phyloP scores from a whole-genome alignment of 2,113 vertebrate genomes.

The Podarcis raffonei region DNA sequence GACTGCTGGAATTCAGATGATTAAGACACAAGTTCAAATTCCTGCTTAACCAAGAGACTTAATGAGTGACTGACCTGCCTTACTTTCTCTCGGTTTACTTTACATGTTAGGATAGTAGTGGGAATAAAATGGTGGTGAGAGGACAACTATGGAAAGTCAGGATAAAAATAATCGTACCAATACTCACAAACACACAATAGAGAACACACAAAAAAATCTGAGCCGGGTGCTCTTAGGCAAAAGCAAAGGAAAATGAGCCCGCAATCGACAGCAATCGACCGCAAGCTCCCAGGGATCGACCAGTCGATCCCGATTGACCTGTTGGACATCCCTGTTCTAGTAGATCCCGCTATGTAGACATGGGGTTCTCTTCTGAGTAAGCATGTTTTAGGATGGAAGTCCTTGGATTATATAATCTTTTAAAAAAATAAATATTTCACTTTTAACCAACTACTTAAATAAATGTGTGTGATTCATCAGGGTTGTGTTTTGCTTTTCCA shows the following conservation, averaged over 20 bases:
- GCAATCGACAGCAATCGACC: too few species aligned
- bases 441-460: not conserved
- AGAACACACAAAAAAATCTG: not conserved
- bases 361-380: not conserved
- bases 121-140: not conserved
- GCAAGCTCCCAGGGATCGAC: too few species aligned
- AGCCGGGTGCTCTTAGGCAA: too few species aligned
- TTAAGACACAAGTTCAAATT: not conserved
- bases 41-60: not conserved
- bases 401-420: too few species aligned
- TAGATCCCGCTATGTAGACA: not conserved
- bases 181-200: not conserved
- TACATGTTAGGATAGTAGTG: not conserved
- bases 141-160: not conserved
- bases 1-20: not conserved
- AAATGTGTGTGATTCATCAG: slow-evolving; percentile 16
- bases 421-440: not conserved
- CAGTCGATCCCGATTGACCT: too few species aligned
- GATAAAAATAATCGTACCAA: not conserved
- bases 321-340: not conserved
- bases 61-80: not conserved
- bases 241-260: too few species aligned
- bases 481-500: slow-evolving; percentile 37
- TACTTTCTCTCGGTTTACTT: too few species aligned
- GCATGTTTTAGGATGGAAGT: not conserved